Conservation (phyloP, 1,140 invertebrate species). For the Zaprionus taronus region DNA sequence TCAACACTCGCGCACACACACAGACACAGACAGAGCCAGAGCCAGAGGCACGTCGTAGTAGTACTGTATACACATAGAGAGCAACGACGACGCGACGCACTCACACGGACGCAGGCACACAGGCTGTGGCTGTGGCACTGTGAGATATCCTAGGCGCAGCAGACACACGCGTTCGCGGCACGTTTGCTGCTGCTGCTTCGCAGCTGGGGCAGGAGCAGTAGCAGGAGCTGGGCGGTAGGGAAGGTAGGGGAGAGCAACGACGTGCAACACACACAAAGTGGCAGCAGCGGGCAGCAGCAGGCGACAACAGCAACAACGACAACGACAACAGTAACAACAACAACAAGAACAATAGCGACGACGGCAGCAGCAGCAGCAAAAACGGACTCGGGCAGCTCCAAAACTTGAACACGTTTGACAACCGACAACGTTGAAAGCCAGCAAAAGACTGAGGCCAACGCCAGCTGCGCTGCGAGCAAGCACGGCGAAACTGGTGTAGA, state of each 20-base stretch:
- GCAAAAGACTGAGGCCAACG: slow-evolving; percentile 65
- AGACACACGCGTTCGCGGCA: slow-evolving; percentile 46
- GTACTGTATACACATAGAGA: slow-evolving; percentile 23
- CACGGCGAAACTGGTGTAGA: background rate
- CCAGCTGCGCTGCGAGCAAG: slow-evolving; percentile 12
- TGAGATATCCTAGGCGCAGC: slow-evolving; percentile 55
- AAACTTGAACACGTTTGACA: slow-evolving; percentile 29
- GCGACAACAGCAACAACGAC: slow-evolving; percentile 25
- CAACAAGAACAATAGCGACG: slow-evolving; percentile 26
- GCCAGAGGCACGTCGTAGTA: background rate
- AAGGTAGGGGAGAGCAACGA: slow-evolving; percentile 27
- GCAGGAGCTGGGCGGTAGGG: background rate
- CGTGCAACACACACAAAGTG: slow-evolving; percentile 40
- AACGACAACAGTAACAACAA: slow-evolving; percentile 39
- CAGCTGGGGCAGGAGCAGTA: background rate
- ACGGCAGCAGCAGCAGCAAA: slow-evolving; percentile 12
- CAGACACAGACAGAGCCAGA: background rate
- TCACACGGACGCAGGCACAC: slow-evolving; percentile 28
- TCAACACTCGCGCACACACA: slow-evolving; percentile 45
- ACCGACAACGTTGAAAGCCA: slow-evolving; percentile 73
- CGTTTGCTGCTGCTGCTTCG: slow-evolving; percentile 14
- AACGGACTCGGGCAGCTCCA: slow-evolving; percentile 23
- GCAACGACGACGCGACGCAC: slow-evolving; percentile 16
- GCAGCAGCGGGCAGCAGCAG: slow-evolving; percentile 15
- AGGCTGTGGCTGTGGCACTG: slow-evolving; percentile 6